These are phyloP conservation scores for Amyelois transitella DNA, from an alignment of 1,140 invertebrate species.

Conservation along the genomic window DNA sequence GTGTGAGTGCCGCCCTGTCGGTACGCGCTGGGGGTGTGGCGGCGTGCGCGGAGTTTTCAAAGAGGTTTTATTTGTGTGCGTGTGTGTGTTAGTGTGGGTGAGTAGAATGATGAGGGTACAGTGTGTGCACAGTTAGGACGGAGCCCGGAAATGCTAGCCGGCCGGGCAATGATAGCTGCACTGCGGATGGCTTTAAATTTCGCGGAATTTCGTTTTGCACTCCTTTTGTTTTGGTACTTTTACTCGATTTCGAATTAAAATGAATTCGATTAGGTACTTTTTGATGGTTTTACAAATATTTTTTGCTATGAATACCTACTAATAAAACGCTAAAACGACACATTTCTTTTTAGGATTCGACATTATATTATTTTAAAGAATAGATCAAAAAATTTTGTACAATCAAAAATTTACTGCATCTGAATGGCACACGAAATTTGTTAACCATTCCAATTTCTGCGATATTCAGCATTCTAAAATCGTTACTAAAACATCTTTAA, in stretches of 20 bases:
- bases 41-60: conserved; percentile 27
- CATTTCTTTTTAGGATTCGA: too few relatives aligned
- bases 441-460: too few relatives aligned
- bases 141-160: not conserved
- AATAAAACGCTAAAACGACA: too few relatives aligned
- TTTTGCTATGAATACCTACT: too few relatives aligned
- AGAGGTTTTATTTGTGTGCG: conserved; percentile 33
- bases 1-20: conserved; percentile 57
- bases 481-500: too few relatives aligned
- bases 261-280: too few relatives aligned
- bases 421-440: too few relatives aligned
- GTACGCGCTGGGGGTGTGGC: conserved; percentile 53
- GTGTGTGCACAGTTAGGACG: conserved; percentile 20
- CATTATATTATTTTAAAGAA: too few relatives aligned
- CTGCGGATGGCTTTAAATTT: not conserved
- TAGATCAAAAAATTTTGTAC: too few relatives aligned
- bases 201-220: not conserved
- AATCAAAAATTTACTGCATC: too few relatives aligned
- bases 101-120: conserved; percentile 40
- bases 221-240: not conserved
- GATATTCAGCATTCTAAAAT: too few relatives aligned
- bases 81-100: conserved; percentile 39
- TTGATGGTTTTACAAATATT: too few relatives aligned
- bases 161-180: not conserved
- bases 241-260: not conserved